Percentiles rank a stretch among this genome's conserved stretches.
Conservation (phyloP, 2,113 vertebrate genomes). For the Lophotis ruficrista region DNA sequence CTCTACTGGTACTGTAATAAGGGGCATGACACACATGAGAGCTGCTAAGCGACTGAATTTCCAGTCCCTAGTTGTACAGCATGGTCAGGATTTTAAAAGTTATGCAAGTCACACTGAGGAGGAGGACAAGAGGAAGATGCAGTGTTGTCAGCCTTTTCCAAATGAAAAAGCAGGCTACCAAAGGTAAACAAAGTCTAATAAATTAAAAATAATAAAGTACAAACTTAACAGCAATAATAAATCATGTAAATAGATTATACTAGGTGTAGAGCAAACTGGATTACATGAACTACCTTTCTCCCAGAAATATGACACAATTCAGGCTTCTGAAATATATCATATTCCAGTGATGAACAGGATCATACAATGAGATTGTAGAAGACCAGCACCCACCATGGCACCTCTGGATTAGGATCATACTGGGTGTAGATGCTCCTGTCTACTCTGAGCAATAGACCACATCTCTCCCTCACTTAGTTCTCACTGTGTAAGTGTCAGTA, state of each 20-base stretch:
- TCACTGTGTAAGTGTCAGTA: not conserved
- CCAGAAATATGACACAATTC: not conserved
- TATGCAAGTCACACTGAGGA: not conserved
- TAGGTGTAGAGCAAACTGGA: not conserved
- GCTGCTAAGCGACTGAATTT: not conserved
- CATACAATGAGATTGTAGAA: accelerated
- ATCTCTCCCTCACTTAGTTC: not conserved
- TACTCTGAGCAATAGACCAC: not conserved
- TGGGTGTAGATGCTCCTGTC: not conserved
- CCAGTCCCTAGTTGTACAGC: not conserved
- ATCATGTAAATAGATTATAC: not conserved
- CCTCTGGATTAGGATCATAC: not conserved
- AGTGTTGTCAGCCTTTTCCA: not conserved
- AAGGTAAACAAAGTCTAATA: not conserved
- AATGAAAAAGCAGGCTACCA: not conserved
- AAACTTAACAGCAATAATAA: not conserved
- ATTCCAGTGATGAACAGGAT: not conserved
- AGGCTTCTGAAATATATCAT: not conserved
- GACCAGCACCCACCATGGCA: not conserved
- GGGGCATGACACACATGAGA: slow-evolving; percentile 1
- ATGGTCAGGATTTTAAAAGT: not conserved
- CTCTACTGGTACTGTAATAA: not conserved
- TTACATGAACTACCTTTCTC: not conserved
- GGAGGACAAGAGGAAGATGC: not conserved
- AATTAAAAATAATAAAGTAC: not conserved